Base-by-base conservation (phyloP, 2,888 invertebrate genomes). In the Quadriops clusia region DNA sequence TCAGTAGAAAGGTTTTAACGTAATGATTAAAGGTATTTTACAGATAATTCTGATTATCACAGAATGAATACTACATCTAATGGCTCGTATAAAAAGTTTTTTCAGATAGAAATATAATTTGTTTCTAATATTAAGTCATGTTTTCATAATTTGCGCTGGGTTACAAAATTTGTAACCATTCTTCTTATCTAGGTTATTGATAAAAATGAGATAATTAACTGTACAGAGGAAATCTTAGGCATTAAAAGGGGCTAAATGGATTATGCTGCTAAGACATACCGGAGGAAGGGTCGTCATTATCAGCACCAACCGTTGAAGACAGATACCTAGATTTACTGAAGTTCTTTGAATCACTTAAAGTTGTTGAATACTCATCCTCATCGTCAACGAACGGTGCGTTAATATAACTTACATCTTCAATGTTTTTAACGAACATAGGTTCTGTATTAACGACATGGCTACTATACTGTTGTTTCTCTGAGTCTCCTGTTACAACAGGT, bases 31-130 rank as follows among this genome's bases (percentile, higher is more conserved):
- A 43, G 48, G 50, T 50, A 51, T 49, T 49, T 50, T 44, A 46
- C 41, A 54, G 53, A 55, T 58, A 56, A 60, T 59, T 60, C 58
- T 60, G 59, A 57, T 52, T 61, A 61, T 61, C 61, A 61, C 61
- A 61, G 61, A 60, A 61, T 58, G 53, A 57, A 59, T 52, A 58
- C 60, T 61, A 61, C 58, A 56, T 49, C 60, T 60, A 60, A 53
- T 60, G 60, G 60, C 60, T 57, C 56, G 56, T 59, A 58, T 58
- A 56, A 58, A 58, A 58, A 56, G 54, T 54, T 41, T 30, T 38
- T 35, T 49, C 41, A 51, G 50, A 54, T 55, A 55, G 50, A 52
- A 54, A 49, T 52, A 53, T 46, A 50, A 42, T 42, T 45, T 46
- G 41, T 37, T 33, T 33, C 37, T 34, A 35, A 34, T 37, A 25